Conservation (phyloP, 2,797 vertebrate species). For the Tenualosa thibaudeaui region DNA sequence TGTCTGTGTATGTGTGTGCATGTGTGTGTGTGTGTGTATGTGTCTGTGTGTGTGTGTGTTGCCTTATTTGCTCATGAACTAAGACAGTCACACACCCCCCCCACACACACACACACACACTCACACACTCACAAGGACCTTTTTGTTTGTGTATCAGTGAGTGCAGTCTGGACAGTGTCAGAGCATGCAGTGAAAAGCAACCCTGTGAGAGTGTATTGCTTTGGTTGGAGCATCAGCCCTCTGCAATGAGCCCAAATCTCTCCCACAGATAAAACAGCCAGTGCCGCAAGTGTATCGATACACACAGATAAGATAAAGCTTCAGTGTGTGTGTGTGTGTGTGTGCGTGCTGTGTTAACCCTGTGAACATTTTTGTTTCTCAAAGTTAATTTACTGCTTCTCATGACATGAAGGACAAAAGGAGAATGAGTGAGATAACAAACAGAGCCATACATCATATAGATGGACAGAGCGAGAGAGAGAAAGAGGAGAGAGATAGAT, state of each 20-base stretch:
- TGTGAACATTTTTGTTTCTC: background rate
- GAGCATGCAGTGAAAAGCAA: background rate
- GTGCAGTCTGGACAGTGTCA: background rate
- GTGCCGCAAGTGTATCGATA: background rate
- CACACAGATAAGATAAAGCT: background rate
- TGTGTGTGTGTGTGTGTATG: background rate
- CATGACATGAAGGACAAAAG: conserved; percentile 17
- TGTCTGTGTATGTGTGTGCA: background rate
- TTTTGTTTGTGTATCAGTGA: background rate
- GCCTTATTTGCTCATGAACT: too few species aligned
- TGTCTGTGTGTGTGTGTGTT: too few species aligned
- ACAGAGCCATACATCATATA: background rate
- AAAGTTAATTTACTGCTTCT: background rate
- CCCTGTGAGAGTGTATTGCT: background rate
- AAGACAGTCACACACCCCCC: too few species aligned
- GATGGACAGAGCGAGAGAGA: background rate
- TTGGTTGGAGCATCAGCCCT: background rate
- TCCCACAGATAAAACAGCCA: background rate
- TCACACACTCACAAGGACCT: background rate
- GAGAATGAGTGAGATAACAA: background rate
- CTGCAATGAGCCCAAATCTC: background rate
- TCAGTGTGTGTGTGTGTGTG: background rate
- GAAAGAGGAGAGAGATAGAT: background rate
- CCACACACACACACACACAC: too few species aligned
- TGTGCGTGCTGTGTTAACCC: background rate